phyloP scores from a whole-genome alignment of 2,113 vertebrate genomes.

The Mus musculus region DNA sequence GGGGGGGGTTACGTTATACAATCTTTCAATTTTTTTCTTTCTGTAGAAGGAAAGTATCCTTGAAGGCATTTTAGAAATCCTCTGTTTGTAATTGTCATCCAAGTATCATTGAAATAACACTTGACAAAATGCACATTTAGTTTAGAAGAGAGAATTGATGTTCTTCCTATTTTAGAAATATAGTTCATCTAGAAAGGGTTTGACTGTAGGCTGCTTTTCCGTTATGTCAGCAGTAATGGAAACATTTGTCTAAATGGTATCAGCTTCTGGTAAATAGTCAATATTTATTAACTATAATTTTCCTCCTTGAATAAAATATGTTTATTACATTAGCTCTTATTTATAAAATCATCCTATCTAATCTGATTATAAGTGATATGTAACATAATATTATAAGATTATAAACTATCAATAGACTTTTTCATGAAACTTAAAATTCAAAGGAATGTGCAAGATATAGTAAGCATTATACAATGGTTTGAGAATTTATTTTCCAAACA shows the following conservation, averaged over 20 bases:
- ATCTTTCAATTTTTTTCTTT: neutral
- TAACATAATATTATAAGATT: slow-evolving; percentile 22
- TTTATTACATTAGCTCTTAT: slow-evolving; percentile 32
- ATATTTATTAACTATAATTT: slow-evolving; percentile 50
- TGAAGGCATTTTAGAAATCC: neutral
- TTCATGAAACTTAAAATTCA: slow-evolving; percentile 55
- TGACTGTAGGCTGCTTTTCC: neutral
- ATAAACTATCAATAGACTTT: slow-evolving; percentile 7
- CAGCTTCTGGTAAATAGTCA: neutral
- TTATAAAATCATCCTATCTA: neutral
- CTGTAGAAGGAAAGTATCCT: neutral
- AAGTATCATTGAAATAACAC: slow-evolving; percentile 47
- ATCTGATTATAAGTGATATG: slow-evolving; percentile 8
- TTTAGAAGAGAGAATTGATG: neutral
- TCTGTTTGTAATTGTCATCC: slow-evolving; percentile 51
- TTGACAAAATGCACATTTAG: slow-evolving; percentile 49
- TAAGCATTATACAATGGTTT: neutral
- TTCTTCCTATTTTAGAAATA: neutral
- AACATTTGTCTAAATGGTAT: neutral
- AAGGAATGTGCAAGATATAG: neutral
- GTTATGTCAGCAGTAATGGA: slow-evolving; percentile 1
- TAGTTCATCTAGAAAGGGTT: slow-evolving; percentile 20
- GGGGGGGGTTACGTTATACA: neutral
- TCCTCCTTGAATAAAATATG: slow-evolving; percentile 27
- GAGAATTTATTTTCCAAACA: slow-evolving; percentile 27